Base-by-base conservation (phyloP, 2,888 invertebrate genomes). In the Unio pictorum region DNA sequence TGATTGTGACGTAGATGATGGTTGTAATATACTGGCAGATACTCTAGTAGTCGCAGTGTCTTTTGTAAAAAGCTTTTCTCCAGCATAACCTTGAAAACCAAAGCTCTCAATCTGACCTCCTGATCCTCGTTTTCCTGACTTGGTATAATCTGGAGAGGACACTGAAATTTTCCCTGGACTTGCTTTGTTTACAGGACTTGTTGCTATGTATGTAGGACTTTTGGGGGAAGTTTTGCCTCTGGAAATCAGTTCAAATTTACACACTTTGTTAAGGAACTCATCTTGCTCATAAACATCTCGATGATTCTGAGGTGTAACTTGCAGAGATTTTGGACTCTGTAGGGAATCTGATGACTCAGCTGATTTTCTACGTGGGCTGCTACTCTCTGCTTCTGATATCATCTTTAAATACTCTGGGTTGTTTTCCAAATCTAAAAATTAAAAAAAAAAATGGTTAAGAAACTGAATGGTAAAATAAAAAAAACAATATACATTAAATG, bases 261-360 rank as follows among this genome's bases (percentile, higher is more conserved):
- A 94, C 3, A 95, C 93, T 91, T 95, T 95, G 62, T 94, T 93
- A 56, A 95, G 93, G 79, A 93, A 93, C 74, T 93, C 92, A 67
- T 89, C 88, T 74, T 92, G 91, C 82, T 93, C 93, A 58, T 82
- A 74, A 17, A 78, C 76, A 76, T 83, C 84, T 59, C 78, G 73
- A 62, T 74, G 74, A 60, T 26, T 72, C 17, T 74, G 73, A 45
- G 54, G 34, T 45, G 45, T 45, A 45, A 45, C 45, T 45, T 45
- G 66, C 63, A n/a, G 69, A 61, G 55, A 56, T 58, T 66, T 72
- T 57, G 71, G 71, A 58, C 62, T 34, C 57, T 69, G 69, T 57
- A 18, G 68, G 62, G 30, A 55, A 55, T 64, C 66, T 17, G 68
- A 66, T 18, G 74, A 67, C 62, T 66, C 80, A 28, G 69, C 77